Evolutionary conservation across 2,888 invertebrate genomes (phyloP).

Genomic region (Clitarchus hookeri): DNA sequence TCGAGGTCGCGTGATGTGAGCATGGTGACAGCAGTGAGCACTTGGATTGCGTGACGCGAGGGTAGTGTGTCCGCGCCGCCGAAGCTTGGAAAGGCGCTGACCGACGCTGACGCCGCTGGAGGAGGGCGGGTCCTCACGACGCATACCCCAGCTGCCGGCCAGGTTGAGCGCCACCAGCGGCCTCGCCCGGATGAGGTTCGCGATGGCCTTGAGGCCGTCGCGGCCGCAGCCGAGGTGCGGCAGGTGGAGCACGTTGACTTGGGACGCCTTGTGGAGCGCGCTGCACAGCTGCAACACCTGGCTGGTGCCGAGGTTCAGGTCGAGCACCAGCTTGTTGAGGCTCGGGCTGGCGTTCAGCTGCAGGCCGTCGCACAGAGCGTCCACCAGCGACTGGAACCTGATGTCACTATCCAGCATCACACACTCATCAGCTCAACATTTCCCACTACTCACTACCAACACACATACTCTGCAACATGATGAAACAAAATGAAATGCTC

Average conservation of each 20-base stretch:
- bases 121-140: conserved; percentile 58
- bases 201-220: conserved; percentile 59
- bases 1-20: too few species aligned
- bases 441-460: neutral
- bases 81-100: conserved; percentile 45
- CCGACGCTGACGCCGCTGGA: conserved; percentile 59
- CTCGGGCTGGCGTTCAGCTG: conserved; percentile 49
- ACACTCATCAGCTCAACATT: neutral
- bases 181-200: conserved; percentile 56
- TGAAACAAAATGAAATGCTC: too few species aligned
- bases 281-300: conserved; percentile 60
- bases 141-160: conserved; percentile 59
- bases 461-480: too few species aligned
- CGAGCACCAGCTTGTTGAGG: conserved; percentile 58
- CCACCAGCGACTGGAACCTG: conserved; percentile 60
- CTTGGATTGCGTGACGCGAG: too few species aligned
- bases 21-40: too few species aligned
- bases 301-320: conserved; percentile 59
- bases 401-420: conserved; percentile 40
- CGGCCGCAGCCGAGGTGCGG: conserved; percentile 62
- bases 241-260: conserved; percentile 59
- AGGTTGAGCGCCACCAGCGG: conserved; percentile 59
- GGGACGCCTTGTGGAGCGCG: conserved; percentile 57
- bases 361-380: conserved; percentile 57
- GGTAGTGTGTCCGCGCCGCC: too few species aligned